Evolutionary conservation across 2,113 vertebrate genomes (phyloP).

Genomic region (Coreoperca whiteheadi): DNA sequence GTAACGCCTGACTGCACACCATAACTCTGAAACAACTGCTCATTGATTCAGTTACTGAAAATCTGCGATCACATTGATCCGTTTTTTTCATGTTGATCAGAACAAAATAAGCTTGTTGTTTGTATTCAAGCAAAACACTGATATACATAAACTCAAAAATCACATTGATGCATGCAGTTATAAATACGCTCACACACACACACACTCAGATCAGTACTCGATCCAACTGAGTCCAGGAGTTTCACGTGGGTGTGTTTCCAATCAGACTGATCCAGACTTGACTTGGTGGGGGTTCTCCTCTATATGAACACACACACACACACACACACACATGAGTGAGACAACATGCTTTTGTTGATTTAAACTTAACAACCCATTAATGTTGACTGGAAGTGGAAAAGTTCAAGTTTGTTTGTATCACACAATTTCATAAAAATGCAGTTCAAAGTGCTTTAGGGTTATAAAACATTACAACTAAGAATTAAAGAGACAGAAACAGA

Average conservation of each 20-base stretch:
- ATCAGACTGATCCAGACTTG: slow-evolving; percentile 21
- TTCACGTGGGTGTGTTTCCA: slow-evolving; percentile 40
- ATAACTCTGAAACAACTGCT: too few species aligned
- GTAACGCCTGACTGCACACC: too few species aligned
- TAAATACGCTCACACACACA: neutral
- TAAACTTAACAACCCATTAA: neutral
- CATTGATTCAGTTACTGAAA: neutral
- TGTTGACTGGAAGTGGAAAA: neutral
- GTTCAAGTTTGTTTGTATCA: slow-evolving; percentile 8
- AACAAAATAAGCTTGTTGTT: neutral
- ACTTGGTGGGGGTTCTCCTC: slow-evolving; percentile 6
- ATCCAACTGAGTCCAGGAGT: slow-evolving; percentile 17
- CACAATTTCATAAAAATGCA: neutral
- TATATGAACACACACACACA: neutral
- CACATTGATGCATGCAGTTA: neutral
- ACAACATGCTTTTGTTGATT: slow-evolving; percentile 21
- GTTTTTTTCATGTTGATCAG: neutral
- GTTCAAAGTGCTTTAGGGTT: neutral
- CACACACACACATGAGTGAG: neutral
- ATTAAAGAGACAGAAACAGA: neutral
- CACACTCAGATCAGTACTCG: neutral
- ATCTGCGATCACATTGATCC: neutral
- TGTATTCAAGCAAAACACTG: neutral
- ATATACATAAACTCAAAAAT: neutral
- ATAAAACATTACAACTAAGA: neutral